Base-by-base conservation (phyloP, 2,113 vertebrate genomes). In the Pseudorasbora parva region DNA sequence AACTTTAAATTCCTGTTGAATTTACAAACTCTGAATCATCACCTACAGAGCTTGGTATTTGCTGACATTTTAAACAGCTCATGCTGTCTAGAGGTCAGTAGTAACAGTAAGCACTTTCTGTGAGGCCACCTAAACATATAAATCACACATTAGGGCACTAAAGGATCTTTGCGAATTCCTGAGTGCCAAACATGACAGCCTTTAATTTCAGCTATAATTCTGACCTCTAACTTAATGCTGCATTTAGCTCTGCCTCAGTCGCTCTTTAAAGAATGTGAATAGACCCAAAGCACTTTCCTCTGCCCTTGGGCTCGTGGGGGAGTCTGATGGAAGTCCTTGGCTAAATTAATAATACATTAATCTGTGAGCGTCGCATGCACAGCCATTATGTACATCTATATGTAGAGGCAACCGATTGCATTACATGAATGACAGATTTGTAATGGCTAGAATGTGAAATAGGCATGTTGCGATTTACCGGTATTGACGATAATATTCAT, bases 301-400 rank as follows among this genome's bases (percentile, higher is more conserved):
- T 80, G 47, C 33, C 45, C 73, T 68, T 49, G 60, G 43, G 21
- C 60, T 74, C 60, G 77, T 72, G 47, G 60, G 49, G 56, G 69
- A 19, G 71, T 87, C 12, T 82, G 62, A 89, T 81, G 81, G 77
- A 81, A 49, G 72, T 68, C 69, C 41, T n/a, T 51, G 74, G 45
- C 75, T 84, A 76, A 85, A 82, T 88, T 68, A 88, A 86, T 87
- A 88, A 86, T 87, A 54, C 54, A 82, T 85, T 76, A 23, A 89
- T 87, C 77, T 69, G 82, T 72, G 49, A 49, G 81, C 25, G 66
- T 37, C 81, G 25, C 47, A 41, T 72, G 75, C 82, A 60, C 54
- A 84, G 78, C 57, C 62, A 86, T 89, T 80, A 90, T 59, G n/a
- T n/a, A n/a, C n/a, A n/a, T n/a, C n/a, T n/a, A 83, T 21, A 80